Evolutionary conservation across 2,113 vertebrate genomes (phyloP).

Genomic region (Hyperopisus bebe): DNA sequence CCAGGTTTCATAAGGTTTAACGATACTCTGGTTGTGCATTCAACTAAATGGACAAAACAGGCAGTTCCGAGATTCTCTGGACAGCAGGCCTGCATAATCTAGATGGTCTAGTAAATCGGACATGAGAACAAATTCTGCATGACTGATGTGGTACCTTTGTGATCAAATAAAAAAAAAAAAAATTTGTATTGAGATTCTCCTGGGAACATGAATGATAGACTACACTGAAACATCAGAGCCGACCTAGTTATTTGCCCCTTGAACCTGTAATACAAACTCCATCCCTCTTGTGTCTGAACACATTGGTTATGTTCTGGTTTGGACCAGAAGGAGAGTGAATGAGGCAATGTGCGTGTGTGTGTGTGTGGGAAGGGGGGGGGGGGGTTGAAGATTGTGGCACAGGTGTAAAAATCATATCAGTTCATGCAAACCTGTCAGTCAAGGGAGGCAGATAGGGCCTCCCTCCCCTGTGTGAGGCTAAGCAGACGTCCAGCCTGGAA

Average conservation of each 20-base stretch:
- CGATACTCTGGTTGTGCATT: background rate
- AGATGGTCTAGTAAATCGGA: background rate
- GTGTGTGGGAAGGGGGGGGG: background rate
- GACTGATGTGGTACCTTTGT: background rate
- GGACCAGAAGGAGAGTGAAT: background rate
- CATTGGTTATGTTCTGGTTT: background rate
- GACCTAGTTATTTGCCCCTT: background rate
- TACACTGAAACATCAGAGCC: background rate
- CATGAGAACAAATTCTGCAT: background rate
- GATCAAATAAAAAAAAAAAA: background rate
- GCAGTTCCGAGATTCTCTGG: background rate
- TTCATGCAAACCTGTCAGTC: background rate
- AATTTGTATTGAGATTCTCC: background rate
- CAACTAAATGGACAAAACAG: background rate
- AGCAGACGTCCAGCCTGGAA: background rate
- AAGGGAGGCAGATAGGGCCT: background rate
- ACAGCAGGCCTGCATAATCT: background rate
- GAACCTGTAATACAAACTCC: too few species aligned
- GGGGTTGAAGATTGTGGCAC: background rate
- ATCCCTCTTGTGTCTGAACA: background rate
- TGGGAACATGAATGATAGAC: background rate
- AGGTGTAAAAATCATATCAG: conserved; percentile 11
- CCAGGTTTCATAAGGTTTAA: background rate
- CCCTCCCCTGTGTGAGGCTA: background rate
- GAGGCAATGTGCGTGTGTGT: background rate